These are phyloP conservation scores for Xylophagus ater DNA, from an alignment of 2,888 invertebrate species.

Conservation along the genomic window DNA sequence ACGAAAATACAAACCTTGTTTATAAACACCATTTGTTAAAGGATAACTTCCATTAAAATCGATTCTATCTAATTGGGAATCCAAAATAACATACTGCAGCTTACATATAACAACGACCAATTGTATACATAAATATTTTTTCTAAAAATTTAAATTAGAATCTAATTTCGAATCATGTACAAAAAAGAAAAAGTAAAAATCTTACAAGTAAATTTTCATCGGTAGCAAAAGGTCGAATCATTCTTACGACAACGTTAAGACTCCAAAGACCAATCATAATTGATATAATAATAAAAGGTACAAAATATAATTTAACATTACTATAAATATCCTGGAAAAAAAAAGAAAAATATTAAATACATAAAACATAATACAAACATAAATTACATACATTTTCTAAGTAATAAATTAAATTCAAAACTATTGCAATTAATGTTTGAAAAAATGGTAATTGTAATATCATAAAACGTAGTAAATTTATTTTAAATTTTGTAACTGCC, in stretches of 20 bases:
- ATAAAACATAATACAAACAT: neutral
- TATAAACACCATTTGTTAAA: slow-evolving; percentile 33
- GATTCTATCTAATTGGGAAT: slow-evolving; percentile 26
- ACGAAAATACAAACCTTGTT: slow-evolving; percentile 28
- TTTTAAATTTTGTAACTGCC: slow-evolving; percentile 26
- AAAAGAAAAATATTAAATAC: neutral
- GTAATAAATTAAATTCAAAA: slow-evolving; percentile 31
- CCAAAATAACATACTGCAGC: slow-evolving; percentile 30
- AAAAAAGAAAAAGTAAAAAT: neutral
- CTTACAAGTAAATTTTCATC: slow-evolving; percentile 29
- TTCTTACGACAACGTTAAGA: slow-evolving; percentile 31
- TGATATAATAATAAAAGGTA: slow-evolving; percentile 32
- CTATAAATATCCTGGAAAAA: slow-evolving; percentile 25
- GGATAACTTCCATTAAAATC: slow-evolving; percentile 30
- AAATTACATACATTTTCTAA: slow-evolving; percentile 21
- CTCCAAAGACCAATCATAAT: slow-evolving; percentile 35
- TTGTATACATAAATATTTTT: slow-evolving; percentile 34
- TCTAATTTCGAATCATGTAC: neutral
- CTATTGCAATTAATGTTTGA: slow-evolving; percentile 32
- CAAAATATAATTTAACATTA: slow-evolving; percentile 29
- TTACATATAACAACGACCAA: slow-evolving; percentile 33
- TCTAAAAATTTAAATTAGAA: slow-evolving; percentile 18
- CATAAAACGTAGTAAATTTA: slow-evolving; percentile 29
- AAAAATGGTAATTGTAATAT: slow-evolving; percentile 35
- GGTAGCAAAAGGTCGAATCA: slow-evolving; percentile 28